Evolutionary conservation across 2,797 vertebrate species (phyloP).

Genomic region (Pantherophis vulpinus): DNA sequence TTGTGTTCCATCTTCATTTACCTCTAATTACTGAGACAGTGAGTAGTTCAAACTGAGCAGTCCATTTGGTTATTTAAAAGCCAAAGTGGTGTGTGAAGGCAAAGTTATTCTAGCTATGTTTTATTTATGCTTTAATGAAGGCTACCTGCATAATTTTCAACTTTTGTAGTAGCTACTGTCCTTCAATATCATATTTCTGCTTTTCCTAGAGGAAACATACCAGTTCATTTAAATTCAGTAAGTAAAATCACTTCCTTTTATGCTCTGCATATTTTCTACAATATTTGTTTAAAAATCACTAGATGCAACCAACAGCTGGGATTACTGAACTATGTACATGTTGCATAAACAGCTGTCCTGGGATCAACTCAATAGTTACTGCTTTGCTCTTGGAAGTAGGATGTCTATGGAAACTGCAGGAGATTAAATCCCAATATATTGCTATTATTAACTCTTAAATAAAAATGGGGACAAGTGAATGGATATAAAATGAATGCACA

Average conservation of each 20-base stretch:
- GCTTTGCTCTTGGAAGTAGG: conserved; percentile 39
- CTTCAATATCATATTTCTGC: conserved; percentile 27
- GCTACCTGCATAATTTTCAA: conserved; percentile 45
- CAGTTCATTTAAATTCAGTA: conserved; percentile 48
- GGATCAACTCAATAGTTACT: conserved; percentile 52
- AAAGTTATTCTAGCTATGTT: conserved; percentile 40
- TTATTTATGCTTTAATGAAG: conserved; percentile 57
- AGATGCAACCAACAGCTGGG: conserved; percentile 34
- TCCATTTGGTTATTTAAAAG: conserved; percentile 39
- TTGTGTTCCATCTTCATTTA: background rate
- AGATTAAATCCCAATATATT: background rate
- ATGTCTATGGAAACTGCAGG: conserved; percentile 13
- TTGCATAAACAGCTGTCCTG: conserved; percentile 5
- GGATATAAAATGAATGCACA: conserved; percentile 6
- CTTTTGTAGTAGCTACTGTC: conserved; percentile 42
- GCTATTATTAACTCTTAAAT: conserved; percentile 23
- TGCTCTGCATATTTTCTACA: background rate
- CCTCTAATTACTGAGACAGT: conserved; percentile 24
- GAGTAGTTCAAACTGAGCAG: conserved; percentile 27
- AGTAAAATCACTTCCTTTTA: conserved; percentile 40
- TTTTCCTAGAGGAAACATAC: conserved; percentile 40
- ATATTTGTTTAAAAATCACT: conserved; percentile 42
- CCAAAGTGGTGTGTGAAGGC: conserved; percentile 48
- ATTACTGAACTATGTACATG: background rate
- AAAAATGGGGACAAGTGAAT: background rate